Evolutionary conservation across 1,140 invertebrate species (phyloP).

Genomic region (Drosophila pruinosa): DNA sequence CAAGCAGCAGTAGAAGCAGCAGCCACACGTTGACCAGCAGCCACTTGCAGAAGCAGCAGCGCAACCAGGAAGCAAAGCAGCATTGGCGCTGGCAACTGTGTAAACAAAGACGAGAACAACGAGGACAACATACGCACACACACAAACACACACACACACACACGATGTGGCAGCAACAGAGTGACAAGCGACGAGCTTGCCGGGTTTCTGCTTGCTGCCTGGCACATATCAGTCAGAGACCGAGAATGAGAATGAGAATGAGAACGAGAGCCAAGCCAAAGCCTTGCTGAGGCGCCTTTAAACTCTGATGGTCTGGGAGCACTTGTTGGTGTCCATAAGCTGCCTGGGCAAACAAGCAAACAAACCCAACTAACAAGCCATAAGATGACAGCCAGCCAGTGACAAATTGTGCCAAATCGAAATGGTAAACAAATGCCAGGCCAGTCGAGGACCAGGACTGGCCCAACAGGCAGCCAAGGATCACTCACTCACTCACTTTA

Average conservation of each 20-base stretch:
- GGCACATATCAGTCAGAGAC: constrained; percentile 66
- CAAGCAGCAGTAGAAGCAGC: neutral
- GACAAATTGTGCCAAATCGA: constrained; percentile 80
- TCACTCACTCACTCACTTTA: constrained; percentile 10
- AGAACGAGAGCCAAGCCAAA: constrained; percentile 32
- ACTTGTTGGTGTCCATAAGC: constrained; percentile 80
- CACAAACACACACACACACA: constrained; percentile 14
- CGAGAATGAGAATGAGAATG: too few species aligned
- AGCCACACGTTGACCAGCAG: constrained; percentile 66
- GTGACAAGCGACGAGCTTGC: constrained; percentile 44
- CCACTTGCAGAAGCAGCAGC: constrained; percentile 39
- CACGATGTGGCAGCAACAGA: neutral
- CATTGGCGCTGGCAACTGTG: constrained; percentile 51
- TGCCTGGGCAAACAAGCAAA: constrained; percentile 76
- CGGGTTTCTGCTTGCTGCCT: constrained; percentile 1
- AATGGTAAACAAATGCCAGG: constrained; percentile 71
- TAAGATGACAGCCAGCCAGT: constrained; percentile 78
- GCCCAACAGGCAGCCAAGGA: neutral
- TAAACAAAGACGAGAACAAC: constrained; percentile 70
- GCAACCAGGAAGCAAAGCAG: constrained; percentile 33
- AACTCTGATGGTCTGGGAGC: constrained; percentile 30
- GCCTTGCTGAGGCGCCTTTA: constrained; percentile 24
- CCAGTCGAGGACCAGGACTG: constrained; percentile 9
- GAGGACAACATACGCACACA: constrained; percentile 6
- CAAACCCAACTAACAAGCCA: constrained; percentile 79